Conservation (phyloP, 2,888 invertebrate species). For the Papilio gigon region DNA sequence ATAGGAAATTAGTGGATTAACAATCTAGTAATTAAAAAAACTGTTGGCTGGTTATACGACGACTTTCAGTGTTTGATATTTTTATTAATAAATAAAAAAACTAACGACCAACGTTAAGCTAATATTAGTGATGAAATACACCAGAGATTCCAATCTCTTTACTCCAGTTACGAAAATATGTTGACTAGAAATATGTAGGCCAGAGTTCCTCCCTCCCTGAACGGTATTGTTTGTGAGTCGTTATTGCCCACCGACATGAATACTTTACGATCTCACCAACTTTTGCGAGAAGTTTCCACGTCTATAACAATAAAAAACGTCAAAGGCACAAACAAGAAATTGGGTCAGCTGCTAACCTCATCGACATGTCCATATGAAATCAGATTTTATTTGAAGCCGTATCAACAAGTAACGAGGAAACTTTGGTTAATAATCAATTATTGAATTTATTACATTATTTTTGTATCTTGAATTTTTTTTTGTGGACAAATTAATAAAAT, state of each 20-base stretch:
- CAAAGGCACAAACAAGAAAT: slow-evolving; percentile 36
- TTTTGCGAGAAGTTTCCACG: slow-evolving; percentile 56
- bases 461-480: background rate
- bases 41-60: background rate
- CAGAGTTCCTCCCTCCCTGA: slow-evolving; percentile 8
- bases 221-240: slow-evolving; percentile 35
- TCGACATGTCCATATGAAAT: slow-evolving; percentile 31
- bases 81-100: background rate
- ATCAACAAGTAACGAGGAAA: background rate
- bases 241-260: slow-evolving; percentile 63
- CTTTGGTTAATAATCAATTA: slow-evolving; percentile 2
- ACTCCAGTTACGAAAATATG: slow-evolving; percentile 26
- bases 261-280: slow-evolving; percentile 59
- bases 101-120: background rate
- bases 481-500: background rate
- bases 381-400: slow-evolving; percentile 3
- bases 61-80: background rate
- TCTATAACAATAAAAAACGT: slow-evolving; percentile 39
- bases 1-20: background rate
- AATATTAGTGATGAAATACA: slow-evolving; percentile 17
- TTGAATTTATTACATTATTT: slow-evolving; percentile 11
- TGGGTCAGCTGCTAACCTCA: slow-evolving; percentile 34
- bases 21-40: background rate
- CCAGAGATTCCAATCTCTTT: slow-evolving; percentile 16
- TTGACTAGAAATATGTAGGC: slow-evolving; percentile 23